Conservation (phyloP, 2,888 invertebrate genomes). For the Tipula unca region DNA sequence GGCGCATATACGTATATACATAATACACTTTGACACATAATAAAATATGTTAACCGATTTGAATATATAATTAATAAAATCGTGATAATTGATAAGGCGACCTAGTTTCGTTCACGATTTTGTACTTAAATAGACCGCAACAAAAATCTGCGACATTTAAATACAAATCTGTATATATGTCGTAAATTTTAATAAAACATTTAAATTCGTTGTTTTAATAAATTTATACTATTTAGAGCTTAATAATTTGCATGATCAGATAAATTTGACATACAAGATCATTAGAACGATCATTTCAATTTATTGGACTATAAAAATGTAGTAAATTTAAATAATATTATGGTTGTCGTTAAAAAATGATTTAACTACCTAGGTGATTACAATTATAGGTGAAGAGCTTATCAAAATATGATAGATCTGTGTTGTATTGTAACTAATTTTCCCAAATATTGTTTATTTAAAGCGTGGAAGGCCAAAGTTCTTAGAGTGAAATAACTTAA, state of each 20-base stretch:
- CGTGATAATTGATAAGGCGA: too few species aligned
- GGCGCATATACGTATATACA: too few species aligned
- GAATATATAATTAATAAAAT: too few species aligned
- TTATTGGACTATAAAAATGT: too few species aligned
- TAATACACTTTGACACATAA: too few species aligned
- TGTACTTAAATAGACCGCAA: not conserved
- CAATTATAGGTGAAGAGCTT: not conserved
- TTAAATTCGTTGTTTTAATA: not conserved
- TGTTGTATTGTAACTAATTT: too few species aligned
- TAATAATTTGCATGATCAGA: not conserved
- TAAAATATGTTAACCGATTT: too few species aligned
- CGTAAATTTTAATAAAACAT: not conserved
- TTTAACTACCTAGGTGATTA: not conserved
- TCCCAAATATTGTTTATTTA: too few species aligned
- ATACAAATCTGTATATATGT: not conserved
- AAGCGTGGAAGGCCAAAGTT: too few species aligned
- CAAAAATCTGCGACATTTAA: not conserved
- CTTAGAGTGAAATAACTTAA: too few species aligned
- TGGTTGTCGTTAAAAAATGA: not conserved
- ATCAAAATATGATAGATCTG: not conserved
- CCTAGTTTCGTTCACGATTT: too few species aligned
- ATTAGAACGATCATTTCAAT: too few species aligned
- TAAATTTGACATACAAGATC: not conserved
- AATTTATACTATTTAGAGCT: not conserved
- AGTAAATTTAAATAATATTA: not conserved